Conservation (phyloP, 1,140 invertebrate genomes). For the Brachionus sp. region DNA sequence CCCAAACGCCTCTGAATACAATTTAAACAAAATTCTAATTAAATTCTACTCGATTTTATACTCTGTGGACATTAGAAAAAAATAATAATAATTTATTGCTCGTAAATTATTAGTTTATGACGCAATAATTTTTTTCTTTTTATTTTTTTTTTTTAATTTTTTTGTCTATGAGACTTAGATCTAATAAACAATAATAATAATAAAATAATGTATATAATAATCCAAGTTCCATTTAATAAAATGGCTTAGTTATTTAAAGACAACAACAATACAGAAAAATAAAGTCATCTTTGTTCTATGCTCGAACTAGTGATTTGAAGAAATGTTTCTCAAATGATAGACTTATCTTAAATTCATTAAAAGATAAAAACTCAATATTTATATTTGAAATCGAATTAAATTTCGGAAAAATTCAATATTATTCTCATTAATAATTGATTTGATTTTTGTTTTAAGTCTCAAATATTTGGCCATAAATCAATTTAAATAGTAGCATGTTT, state of each 20-base stretch:
- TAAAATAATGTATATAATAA: not conserved
- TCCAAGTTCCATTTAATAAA: not conserved
- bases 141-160: no score
- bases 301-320: not conserved
- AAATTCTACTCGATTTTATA: not conserved
- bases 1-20: slow-evolving; percentile 10
- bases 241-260: not conserved
- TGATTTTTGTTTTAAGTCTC: not conserved
- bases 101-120: not conserved
- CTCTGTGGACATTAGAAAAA: slow-evolving; percentile 8
- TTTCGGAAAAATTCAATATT: slow-evolving; percentile 5
- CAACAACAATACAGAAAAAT: no score
- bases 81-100: not conserved
- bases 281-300: no score
- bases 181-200: no score
- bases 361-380: slow-evolving; percentile 23
- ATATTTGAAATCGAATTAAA: slow-evolving; percentile 21
- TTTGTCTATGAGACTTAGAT: no score
- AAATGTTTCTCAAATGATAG: not conserved
- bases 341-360: not conserved
- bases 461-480: slow-evolving; percentile 32
- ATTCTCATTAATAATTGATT: slow-evolving; percentile 35
- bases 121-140: no score
- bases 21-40: slow-evolving; percentile 5
- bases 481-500: slow-evolving; percentile 23